A percentile compares a stretch with the other conserved stretches of the same genome.
phyloP scores from a whole-genome alignment of 2,888 invertebrate species.

The Ichneumoninae sp. region DNA sequence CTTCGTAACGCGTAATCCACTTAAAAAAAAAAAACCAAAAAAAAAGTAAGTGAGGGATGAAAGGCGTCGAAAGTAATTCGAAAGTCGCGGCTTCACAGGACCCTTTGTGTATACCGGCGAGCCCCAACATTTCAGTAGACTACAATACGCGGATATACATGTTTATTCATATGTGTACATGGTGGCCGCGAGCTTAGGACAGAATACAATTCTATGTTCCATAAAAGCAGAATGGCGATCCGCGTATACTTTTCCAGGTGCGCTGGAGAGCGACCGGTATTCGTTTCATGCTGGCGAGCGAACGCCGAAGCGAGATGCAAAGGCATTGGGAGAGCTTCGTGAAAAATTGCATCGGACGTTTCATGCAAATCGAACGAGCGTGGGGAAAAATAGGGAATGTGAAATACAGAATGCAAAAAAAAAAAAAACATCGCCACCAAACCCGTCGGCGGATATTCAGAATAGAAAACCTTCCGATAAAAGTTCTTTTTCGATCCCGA shows the following conservation, averaged over 20 bases:
- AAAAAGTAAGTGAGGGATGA: background rate
- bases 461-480: background rate
- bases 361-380: background rate
- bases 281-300: background rate
- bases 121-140: background rate
- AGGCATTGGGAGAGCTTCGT: background rate
- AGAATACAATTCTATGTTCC: background rate
- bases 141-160: background rate
- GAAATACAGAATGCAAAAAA: background rate
- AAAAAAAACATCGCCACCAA: background rate
- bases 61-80: background rate
- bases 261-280: background rate
- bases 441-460: constrained; percentile 1
- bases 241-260: background rate
- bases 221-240: background rate
- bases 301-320: background rate
- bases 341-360: constrained; percentile 3
- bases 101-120: background rate
- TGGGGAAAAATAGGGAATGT: background rate
- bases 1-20: too few relatives aligned
- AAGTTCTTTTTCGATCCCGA: background rate
- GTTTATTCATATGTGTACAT: background rate
- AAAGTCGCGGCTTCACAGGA: background rate
- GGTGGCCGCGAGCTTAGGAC: background rate
- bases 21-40: too few relatives aligned